These are phyloP conservation scores for Dendrolimus pini DNA, from an alignment of 2,888 invertebrate genomes.

Conservation along the genomic window DNA sequence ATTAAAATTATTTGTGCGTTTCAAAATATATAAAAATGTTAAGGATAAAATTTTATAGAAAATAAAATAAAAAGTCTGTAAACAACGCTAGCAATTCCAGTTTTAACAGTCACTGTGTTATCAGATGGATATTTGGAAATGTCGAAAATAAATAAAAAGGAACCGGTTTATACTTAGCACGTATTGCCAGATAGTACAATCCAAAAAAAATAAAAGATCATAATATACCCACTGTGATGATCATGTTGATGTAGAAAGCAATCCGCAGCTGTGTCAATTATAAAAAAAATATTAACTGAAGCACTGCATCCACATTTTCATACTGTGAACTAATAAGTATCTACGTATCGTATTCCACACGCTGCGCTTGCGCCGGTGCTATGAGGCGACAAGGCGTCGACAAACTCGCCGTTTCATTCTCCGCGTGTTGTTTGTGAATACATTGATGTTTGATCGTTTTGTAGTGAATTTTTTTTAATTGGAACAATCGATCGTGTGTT, in stretches of 20 bases:
- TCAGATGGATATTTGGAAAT: not conserved
- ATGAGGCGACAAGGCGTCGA: conserved; percentile 27
- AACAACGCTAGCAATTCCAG: no score
- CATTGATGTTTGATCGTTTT: conserved; percentile 59
- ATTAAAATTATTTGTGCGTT: no score
- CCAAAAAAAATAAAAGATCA: no score
- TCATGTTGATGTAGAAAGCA: conserved; percentile 34
- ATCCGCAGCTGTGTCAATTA: conserved; percentile 35
- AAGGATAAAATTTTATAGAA: no score
- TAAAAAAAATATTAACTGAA: conserved; percentile 30
- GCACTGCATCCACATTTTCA: conserved; percentile 55
- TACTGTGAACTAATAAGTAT: conserved; percentile 22
- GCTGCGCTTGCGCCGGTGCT: conserved; percentile 18
- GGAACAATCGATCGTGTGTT: conserved; percentile 58
- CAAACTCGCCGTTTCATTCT: conserved; percentile 31
- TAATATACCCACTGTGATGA: conserved; percentile 41
- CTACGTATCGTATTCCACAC: conserved; percentile 29
- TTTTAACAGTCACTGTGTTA: no score
- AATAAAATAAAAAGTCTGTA: no score
- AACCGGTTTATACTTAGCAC: no score
- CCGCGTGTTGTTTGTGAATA: conserved; percentile 58
- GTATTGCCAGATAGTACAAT: no score
- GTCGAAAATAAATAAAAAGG: conserved; percentile 6
- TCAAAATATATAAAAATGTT: no score
- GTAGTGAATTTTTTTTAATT: conserved; percentile 58